Percentiles rank a stretch among this genome's conserved stretches.
Conservation (phyloP, 2,888 invertebrate genomes). For the Drosophila lutescens region DNA sequence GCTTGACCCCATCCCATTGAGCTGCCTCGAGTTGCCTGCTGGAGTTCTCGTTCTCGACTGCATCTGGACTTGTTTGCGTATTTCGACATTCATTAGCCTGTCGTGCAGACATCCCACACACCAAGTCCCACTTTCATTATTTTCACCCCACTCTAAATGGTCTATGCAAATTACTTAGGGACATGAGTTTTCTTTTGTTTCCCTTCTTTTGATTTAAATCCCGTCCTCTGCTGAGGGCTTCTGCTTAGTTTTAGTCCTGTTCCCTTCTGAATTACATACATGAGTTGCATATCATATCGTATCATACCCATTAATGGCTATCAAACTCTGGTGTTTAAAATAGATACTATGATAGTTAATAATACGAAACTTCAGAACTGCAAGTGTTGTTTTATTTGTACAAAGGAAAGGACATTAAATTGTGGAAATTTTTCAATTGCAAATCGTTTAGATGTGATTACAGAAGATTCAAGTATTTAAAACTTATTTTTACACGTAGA, state of each 20-base stretch:
- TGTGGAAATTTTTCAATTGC: too few species aligned
- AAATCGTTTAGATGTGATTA: too few species aligned
- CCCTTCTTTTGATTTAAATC: neutral
- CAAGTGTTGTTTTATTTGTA: too few species aligned
- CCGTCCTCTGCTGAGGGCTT: neutral
- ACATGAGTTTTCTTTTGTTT: conserved; percentile 12
- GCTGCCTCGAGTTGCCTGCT: conserved; percentile 1
- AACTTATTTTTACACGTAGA: too few species aligned
- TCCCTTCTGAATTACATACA: neutral
- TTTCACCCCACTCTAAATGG: neutral
- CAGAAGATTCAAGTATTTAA: too few species aligned
- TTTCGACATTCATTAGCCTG: conserved; percentile 73
- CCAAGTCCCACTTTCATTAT: neutral
- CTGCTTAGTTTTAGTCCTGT: neutral
- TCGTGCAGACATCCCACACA: conserved; percentile 1
- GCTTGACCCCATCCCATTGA: conserved; percentile 15
- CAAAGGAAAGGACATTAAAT: too few species aligned
- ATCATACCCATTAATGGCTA: too few species aligned
- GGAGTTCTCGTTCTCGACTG: neutral
- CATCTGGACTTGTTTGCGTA: conserved; percentile 21
- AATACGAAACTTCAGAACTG: too few species aligned
- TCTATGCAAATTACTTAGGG: conserved; percentile 39
- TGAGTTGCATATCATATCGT: too few species aligned
- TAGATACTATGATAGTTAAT: too few species aligned
- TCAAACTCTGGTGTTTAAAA: too few species aligned